These are phyloP conservation scores for Psammodynastes pulverulentus DNA, from an alignment of 2,113 vertebrate genomes.

Conservation along the genomic window DNA sequence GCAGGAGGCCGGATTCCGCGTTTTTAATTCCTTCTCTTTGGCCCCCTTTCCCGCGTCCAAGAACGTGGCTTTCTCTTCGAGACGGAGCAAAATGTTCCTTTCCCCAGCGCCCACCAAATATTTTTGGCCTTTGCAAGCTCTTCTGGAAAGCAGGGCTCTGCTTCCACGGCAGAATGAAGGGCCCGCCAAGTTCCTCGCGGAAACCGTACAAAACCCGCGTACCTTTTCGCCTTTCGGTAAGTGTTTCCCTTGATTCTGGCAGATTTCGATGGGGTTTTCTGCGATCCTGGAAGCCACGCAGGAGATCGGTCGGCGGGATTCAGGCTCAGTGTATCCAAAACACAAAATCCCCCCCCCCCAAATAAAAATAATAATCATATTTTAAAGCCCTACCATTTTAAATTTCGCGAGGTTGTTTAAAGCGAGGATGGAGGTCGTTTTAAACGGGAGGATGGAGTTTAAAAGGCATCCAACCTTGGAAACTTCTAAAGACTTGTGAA, in stretches of 20 bases:
- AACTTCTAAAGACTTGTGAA: not conserved
- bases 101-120: not conserved
- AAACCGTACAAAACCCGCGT: too few species aligned
- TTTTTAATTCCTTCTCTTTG: not conserved
- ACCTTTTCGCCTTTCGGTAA: too few species aligned
- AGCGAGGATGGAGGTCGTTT: not conserved
- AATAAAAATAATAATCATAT: too few species aligned
- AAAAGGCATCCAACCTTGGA: not conserved
- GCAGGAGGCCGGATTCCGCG: not conserved
- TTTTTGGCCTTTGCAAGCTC: not conserved
- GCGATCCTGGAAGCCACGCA: too few species aligned
- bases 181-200: not conserved
- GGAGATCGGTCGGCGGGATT: not conserved
- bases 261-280: not conserved
- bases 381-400: not conserved
- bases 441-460: not conserved
- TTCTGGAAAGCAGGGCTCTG: slow-evolving; percentile 19
- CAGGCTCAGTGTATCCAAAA: not conserved
- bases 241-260: too few species aligned
- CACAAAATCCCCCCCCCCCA: too few species aligned
- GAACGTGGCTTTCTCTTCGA: not conserved
- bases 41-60: not conserved
- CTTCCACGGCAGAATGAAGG: not conserved
- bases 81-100: not conserved
- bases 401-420: not conserved